A percentile compares a stretch with the other conserved stretches of the same genome.
These are phyloP conservation scores for Falco cherrug DNA, from an alignment of 2,797 vertebrate genomes.

Conservation along the genomic window DNA sequence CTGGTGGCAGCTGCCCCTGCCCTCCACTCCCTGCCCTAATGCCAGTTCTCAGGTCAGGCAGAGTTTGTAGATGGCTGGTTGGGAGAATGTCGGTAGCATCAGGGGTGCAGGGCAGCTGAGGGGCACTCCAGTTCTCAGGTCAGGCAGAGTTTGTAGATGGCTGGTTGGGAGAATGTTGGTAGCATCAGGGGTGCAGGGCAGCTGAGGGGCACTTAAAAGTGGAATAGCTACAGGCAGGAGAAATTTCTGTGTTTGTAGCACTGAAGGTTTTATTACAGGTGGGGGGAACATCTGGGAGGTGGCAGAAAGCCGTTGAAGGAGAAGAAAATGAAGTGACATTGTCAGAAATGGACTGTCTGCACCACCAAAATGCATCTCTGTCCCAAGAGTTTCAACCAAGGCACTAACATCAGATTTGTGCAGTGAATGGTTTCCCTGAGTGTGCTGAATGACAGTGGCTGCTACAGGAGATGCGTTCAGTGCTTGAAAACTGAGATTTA, in stretches of 20 bases:
- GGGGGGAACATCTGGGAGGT: neutral
- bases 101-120: neutral
- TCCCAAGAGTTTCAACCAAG: neutral
- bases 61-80: neutral
- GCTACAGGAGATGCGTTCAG: fast-evolving
- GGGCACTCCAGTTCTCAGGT: neutral
- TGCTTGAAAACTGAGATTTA: neutral
- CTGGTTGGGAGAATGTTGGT: neutral
- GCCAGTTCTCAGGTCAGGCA: neutral
- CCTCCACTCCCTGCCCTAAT: neutral
- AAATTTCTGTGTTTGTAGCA: neutral
- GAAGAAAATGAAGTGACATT: neutral
- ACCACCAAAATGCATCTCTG: neutral
- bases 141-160: neutral
- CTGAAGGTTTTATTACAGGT: neutral
- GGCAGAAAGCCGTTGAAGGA: neutral
- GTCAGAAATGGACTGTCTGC: neutral
- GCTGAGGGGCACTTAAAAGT: neutral
- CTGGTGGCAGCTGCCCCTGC: neutral
- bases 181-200: fast-evolving
- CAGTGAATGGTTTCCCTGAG: neutral
- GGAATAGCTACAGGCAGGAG: fast-evolving
- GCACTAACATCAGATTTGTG: neutral
- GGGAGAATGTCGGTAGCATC: neutral
- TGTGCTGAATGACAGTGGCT: neutral